Evolutionary conservation across 2,888 invertebrate species (phyloP).

Genomic region (Cyclophora punctaria): DNA sequence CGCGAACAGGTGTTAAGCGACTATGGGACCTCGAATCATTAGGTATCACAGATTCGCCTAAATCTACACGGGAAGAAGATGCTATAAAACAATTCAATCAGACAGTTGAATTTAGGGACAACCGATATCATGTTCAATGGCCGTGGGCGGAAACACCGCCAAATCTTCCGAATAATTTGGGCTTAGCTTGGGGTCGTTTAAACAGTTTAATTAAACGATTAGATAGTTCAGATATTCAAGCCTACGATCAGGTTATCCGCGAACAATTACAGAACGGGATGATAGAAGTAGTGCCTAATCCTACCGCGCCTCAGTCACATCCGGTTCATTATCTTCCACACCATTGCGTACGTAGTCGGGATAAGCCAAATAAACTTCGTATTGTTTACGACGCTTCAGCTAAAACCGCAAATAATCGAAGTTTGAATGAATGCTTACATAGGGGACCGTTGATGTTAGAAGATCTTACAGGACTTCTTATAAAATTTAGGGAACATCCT

Average conservation of each 20-base stretch:
- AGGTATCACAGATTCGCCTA: conserved; percentile 17
- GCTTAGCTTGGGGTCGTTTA: conserved; percentile 12
- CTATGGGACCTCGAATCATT: conserved; percentile 22
- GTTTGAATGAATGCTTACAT: conserved; percentile 22
- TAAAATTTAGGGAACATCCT: conserved; percentile 16
- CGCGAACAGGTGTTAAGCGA: neutral
- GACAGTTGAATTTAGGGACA: conserved; percentile 2
- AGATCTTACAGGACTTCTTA: conserved; percentile 17
- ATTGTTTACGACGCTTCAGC: conserved; percentile 19
- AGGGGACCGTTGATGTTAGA: conserved; percentile 20
- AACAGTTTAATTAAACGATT: conserved; percentile 6
- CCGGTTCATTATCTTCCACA: conserved; percentile 16
- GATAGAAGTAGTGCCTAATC: neutral
- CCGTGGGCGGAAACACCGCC: conserved; percentile 15
- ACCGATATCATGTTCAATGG: conserved; percentile 13
- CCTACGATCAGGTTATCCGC: neutral
- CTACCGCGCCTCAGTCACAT: neutral
- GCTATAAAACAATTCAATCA: conserved; percentile 13
- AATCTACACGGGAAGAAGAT: conserved; percentile 10
- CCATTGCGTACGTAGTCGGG: conserved; percentile 3
- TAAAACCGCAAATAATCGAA: conserved; percentile 11
- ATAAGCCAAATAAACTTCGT: conserved; percentile 3
- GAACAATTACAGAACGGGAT: neutral
- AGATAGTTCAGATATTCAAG: neutral
- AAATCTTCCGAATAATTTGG: conserved; percentile 9